Conservation (phyloP, 2,113 vertebrate genomes). For the Anoplopoma fimbria region DNA sequence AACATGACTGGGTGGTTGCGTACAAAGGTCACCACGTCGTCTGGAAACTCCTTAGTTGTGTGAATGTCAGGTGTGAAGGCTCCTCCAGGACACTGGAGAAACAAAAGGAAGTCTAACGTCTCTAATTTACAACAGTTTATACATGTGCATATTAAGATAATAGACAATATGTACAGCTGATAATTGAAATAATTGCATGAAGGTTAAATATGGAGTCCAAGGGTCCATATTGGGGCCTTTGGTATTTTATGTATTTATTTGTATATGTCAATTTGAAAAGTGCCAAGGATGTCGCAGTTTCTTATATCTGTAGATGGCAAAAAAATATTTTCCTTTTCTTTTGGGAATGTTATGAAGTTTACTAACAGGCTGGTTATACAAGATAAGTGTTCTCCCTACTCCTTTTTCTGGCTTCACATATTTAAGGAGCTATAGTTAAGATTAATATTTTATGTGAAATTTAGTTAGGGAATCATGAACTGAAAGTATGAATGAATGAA, state of each 20-base stretch:
- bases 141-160: neutral
- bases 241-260: neutral
- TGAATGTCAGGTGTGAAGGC: slow-evolving; percentile 94
- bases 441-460: neutral
- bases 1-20: slow-evolving; percentile 98
- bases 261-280: neutral
- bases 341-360: neutral
- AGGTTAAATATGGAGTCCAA: neutral
- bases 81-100: slow-evolving; percentile 92
- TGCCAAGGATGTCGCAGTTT: neutral
- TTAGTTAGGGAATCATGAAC: neutral
- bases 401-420: neutral
- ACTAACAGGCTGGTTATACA: neutral
- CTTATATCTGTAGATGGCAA: neutral
- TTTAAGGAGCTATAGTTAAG: neutral
- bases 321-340: neutral
- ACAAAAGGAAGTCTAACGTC: neutral
- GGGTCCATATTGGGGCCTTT: neutral
- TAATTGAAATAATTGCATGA: neutral
- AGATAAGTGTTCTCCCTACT: neutral
- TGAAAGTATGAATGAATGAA: neutral
- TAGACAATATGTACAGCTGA: neutral
- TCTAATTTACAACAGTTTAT: neutral
- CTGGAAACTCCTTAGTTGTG: slow-evolving; percentile 97
- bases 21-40: slow-evolving; percentile 97